Conservation (phyloP, 2,888 invertebrate species). For the Acheta domesticus region DNA sequence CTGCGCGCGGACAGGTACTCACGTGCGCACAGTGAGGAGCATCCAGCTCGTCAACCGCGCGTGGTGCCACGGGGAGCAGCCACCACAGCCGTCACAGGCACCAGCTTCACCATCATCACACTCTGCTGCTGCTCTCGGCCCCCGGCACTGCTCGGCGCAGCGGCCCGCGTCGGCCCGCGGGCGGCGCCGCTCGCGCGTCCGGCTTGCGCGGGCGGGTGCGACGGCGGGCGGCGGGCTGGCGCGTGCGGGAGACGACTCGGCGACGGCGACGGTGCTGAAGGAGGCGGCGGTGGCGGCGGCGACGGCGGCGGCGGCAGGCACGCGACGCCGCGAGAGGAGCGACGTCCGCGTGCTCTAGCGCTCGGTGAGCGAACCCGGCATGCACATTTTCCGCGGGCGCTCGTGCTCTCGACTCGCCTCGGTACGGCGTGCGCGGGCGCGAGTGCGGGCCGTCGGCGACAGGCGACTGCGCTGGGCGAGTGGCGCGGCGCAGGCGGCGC, state of each 20-base stretch:
- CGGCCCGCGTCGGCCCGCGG: neutral
- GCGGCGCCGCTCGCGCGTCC: constrained; percentile 18
- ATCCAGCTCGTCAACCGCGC: constrained; percentile 35
- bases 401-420: neutral
- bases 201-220: neutral
- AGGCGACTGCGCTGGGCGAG: neutral
- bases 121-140: constrained; percentile 24
- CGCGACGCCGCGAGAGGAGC: neutral
- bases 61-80: constrained; percentile 35
- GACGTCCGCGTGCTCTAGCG: constrained; percentile 18
- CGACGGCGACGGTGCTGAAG: neutral
- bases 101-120: constrained; percentile 33
- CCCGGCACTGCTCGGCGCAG: constrained; percentile 22
- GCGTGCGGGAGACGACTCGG: neutral
- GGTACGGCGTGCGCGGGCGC: neutral
- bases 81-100: constrained; percentile 26
- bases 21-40: constrained; percentile 37
- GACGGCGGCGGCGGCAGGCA: neutral
- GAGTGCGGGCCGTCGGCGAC: neutral
- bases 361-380: constrained; percentile 18
- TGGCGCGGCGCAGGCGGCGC: neutral
- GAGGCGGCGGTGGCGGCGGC: neutral
- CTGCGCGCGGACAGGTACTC: constrained; percentile 31
- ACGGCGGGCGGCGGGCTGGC: constrained; percentile 11
- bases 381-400: constrained; percentile 18